Percentiles rank a stretch among this genome's conserved stretches.
phyloP scores from a whole-genome alignment of 2,888 invertebrate species.

The Harpalus rubripes region DNA sequence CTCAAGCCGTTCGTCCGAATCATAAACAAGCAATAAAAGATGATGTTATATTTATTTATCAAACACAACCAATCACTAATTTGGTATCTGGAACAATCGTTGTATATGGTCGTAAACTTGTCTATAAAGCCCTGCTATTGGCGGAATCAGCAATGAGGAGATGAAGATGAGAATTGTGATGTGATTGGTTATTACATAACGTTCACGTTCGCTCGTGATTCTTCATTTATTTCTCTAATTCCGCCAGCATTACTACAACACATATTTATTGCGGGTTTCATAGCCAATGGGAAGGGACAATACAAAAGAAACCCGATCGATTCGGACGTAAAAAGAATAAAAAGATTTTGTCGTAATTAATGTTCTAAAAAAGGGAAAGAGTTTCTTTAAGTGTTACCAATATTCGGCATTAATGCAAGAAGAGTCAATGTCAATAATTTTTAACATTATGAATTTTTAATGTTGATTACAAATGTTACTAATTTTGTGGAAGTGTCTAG shows the following conservation, averaged over 20 bases:
- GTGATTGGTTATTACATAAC: slow-evolving; percentile 6
- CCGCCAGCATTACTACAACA: background rate
- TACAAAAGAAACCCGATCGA: background rate
- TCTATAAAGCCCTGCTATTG: background rate
- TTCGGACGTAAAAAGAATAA: background rate
- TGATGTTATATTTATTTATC: background rate
- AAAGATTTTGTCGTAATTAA: background rate
- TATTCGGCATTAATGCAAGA: background rate
- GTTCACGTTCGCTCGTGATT: background rate
- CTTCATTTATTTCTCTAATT: slow-evolving; percentile 7
- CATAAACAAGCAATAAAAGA: background rate
- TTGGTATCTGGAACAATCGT: background rate
- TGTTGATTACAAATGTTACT: too few species aligned
- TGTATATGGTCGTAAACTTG: background rate
- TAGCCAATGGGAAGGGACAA: background rate
- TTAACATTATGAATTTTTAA: too few species aligned
- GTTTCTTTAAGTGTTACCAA: background rate
- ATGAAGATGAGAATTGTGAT: slow-evolving; percentile 2
- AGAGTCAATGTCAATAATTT: too few species aligned
- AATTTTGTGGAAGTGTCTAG: too few species aligned
- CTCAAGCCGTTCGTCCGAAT: too few species aligned
- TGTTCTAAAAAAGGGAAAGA: background rate
- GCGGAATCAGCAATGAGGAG: background rate
- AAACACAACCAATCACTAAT: background rate
- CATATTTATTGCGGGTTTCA: background rate